phyloP scores from a whole-genome alignment of 2,113 vertebrate genomes.

The Thryonomys swinderianus region DNA sequence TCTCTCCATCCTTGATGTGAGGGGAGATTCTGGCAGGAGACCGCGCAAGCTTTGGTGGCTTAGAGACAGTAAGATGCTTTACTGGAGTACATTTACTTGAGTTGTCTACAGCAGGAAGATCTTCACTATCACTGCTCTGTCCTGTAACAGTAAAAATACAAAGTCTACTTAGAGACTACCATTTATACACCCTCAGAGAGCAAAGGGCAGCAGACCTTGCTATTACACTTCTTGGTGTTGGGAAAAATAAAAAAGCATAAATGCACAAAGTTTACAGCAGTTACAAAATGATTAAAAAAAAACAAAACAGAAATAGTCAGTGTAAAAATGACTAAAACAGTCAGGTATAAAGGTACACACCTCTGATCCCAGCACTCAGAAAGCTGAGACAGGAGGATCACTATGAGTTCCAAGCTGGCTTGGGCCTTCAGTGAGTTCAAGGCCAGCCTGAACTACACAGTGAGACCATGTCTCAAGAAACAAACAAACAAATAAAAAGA shows the following conservation, averaged over 20 bases:
- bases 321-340: not conserved
- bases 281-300: not conserved
- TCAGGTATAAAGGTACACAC: too few species aligned
- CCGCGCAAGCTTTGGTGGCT: conserved; percentile 92
- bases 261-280: not conserved
- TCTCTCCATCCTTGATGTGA: conserved; percentile 91
- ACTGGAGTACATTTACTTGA: conserved; percentile 92
- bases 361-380: too few species aligned
- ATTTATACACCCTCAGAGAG: not conserved
- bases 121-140: conserved; percentile 98
- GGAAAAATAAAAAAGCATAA: not conserved
- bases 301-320: not conserved
- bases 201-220: conserved; percentile 15
- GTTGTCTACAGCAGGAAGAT: conserved; percentile 89
- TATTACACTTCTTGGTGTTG: not conserved
- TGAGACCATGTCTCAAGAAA: too few species aligned
- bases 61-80: conserved; percentile 89
- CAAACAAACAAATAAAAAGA: not conserved
- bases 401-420: too few species aligned
- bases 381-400: too few species aligned
- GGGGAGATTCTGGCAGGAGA: conserved; percentile 90
- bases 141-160: conserved; percentile 84
- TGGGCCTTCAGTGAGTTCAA: too few species aligned
- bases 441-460: too few species aligned
- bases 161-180: not conserved